These are phyloP conservation scores for Pemphigus obesinymphae DNA, from an alignment of 1,140 invertebrate genomes.

Conservation along the genomic window DNA sequence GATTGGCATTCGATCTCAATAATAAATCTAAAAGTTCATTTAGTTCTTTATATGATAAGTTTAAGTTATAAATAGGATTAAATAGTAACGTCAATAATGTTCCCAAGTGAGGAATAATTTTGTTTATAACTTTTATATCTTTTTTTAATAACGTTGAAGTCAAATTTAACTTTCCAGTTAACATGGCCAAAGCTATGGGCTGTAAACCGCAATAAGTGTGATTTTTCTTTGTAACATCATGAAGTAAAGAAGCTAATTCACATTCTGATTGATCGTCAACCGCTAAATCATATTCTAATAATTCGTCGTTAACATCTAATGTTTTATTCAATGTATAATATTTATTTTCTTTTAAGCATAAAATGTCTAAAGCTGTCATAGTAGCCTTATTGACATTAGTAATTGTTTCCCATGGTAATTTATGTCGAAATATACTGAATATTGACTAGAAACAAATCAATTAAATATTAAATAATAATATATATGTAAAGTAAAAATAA, in stretches of 20 bases:
- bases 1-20: background rate
- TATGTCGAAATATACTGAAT: background rate
- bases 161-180: constrained; percentile 14
- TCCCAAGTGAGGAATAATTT: background rate
- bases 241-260: background rate
- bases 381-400: background rate
- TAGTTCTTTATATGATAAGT: background rate
- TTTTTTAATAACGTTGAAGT: background rate
- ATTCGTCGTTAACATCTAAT: background rate
- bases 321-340: background rate
- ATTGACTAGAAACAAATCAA: constrained; percentile 11
- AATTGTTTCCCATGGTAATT: constrained; percentile 6
- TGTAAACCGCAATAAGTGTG: constrained; percentile 9
- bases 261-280: background rate
- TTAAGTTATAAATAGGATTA: background rate
- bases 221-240: background rate
- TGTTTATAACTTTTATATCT: background rate
- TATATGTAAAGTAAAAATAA: too few species aligned
- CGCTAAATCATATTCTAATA: too few species aligned
- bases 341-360: constrained; percentile 19
- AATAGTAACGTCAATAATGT: background rate
- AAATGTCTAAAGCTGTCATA: constrained; percentile 18
- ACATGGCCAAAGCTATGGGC: background rate
- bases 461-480: too few species aligned
- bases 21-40: background rate